Percentiles rank a stretch among this genome's conserved stretches.
These are phyloP conservation scores for Drosophila ambigua DNA, from an alignment of 1,140 invertebrate genomes.

Conservation along the genomic window DNA sequence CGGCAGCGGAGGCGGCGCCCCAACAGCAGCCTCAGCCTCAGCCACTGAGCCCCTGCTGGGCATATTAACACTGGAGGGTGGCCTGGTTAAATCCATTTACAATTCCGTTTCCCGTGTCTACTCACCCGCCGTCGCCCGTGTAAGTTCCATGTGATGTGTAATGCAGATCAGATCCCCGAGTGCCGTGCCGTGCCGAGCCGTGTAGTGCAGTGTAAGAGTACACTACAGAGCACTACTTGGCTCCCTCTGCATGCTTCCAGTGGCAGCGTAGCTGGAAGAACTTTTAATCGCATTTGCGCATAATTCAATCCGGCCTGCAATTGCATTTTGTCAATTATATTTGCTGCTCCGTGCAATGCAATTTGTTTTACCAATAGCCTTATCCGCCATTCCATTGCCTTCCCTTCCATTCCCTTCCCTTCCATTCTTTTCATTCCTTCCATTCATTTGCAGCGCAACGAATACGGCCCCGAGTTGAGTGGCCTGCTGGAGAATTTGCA, in stretches of 20 bases:
- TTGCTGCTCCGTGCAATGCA: conserved; percentile 34
- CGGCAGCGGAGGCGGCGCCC: not conserved
- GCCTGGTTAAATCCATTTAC: conserved; percentile 84
- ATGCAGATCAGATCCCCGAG: not conserved
- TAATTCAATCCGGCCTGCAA: conserved; percentile 76
- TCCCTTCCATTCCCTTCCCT: no score
- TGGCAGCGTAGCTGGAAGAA: conserved; percentile 9
- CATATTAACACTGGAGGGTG: conserved; percentile 83
- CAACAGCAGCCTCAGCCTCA: not conserved
- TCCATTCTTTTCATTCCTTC: conserved; percentile 2
- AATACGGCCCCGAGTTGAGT: conserved; percentile 76
- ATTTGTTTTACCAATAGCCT: conserved; percentile 52
- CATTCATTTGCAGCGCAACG: conserved; percentile 59
- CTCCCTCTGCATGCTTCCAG: conserved; percentile 27
- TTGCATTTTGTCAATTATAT: conserved; percentile 76
- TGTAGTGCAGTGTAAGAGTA: conserved; percentile 34
- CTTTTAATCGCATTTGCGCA: conserved; percentile 74
- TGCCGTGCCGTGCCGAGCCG: no score
- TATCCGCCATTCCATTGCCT: not conserved
- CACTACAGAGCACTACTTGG: conserved; percentile 15
- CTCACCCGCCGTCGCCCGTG: conserved; percentile 72
- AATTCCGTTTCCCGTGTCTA: conserved; percentile 84
- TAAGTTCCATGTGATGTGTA: conserved; percentile 53
- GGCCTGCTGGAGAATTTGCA: conserved; percentile 80
- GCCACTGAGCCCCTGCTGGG: conserved; percentile 68